These are phyloP conservation scores for Anaspis maculata DNA, from an alignment of 2,888 invertebrate genomes.

Conservation along the genomic window DNA sequence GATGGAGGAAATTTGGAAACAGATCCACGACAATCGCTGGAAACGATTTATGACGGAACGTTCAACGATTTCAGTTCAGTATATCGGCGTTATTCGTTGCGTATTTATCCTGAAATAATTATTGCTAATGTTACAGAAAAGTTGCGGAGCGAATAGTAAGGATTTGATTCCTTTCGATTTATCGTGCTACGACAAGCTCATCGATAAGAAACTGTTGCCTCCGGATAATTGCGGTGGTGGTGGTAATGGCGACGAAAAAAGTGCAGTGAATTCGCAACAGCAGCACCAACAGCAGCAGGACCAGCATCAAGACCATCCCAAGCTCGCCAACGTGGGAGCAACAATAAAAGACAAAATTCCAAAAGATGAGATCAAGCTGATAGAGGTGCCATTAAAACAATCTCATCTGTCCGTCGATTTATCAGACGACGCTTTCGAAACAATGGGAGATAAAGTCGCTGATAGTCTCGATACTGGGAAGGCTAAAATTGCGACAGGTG, in stretches of 20 bases:
- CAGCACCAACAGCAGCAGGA: background rate
- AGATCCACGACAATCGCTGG: conserved; percentile 18
- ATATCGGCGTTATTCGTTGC: no score
- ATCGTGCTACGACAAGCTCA: no score
- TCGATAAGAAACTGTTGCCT: no score
- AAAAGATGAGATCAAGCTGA: conserved; percentile 29
- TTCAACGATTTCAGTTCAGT: background rate
- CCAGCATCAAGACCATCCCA: no score
- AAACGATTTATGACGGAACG: background rate
- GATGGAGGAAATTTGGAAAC: conserved; percentile 32
- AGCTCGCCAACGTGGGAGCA: conserved; percentile 27
- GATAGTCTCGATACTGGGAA: conserved; percentile 36
- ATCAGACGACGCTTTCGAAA: conserved; percentile 38
- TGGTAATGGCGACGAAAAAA: no score
- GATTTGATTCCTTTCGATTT: no score
- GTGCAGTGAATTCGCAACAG: no score
- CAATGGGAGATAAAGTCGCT: conserved; percentile 38
- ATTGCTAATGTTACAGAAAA: no score
- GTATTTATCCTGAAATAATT: no score
- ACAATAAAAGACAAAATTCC: conserved; percentile 31
- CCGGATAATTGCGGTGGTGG: no score
- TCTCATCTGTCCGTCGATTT: conserved; percentile 29
- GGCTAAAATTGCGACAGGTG: conserved; percentile 30
- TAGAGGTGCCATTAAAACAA: conserved; percentile 33
- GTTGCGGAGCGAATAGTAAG: no score